These are phyloP conservation scores for Leucopsar rothschildi DNA, from an alignment of 2,113 vertebrate species.

Conservation along the genomic window DNA sequence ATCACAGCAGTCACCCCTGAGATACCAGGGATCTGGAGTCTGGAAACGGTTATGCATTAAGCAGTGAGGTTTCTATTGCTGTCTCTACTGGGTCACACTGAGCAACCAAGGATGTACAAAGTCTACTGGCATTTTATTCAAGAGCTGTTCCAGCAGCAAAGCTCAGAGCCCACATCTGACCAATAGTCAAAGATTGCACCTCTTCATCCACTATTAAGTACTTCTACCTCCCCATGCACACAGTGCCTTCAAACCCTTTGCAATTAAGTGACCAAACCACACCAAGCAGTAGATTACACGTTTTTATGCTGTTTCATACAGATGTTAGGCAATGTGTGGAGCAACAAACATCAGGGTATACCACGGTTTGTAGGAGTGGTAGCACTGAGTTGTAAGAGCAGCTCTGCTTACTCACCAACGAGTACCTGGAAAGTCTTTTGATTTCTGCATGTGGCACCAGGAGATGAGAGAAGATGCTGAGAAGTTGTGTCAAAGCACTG, in stretches of 20 bases:
- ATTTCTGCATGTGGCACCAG: not conserved
- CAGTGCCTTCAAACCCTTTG: not conserved
- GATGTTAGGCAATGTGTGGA: not conserved
- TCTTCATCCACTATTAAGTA: not conserved
- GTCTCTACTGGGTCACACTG: not conserved
- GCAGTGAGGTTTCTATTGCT: not conserved
- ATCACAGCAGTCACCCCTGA: fast-evolving
- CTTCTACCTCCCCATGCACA: not conserved
- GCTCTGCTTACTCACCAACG: not conserved
- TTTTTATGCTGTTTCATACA: not conserved
- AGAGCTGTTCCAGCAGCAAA: not conserved
- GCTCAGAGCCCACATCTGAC: not conserved
- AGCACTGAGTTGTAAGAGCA: not conserved
- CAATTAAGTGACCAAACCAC: not conserved
- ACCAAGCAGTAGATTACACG: not conserved
- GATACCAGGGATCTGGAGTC: not conserved
- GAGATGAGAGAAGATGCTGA: not conserved
- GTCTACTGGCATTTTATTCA: not conserved
- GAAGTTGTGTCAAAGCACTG: not conserved
- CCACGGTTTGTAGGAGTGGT: not conserved
- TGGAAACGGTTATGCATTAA: not conserved
- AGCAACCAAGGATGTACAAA: not conserved
- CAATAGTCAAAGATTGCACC: not conserved
- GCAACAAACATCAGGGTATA: not conserved
- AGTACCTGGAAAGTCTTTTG: not conserved